Base-by-base conservation (phyloP, 2,113 vertebrate species). In the Meleagris gallopavo region DNA sequence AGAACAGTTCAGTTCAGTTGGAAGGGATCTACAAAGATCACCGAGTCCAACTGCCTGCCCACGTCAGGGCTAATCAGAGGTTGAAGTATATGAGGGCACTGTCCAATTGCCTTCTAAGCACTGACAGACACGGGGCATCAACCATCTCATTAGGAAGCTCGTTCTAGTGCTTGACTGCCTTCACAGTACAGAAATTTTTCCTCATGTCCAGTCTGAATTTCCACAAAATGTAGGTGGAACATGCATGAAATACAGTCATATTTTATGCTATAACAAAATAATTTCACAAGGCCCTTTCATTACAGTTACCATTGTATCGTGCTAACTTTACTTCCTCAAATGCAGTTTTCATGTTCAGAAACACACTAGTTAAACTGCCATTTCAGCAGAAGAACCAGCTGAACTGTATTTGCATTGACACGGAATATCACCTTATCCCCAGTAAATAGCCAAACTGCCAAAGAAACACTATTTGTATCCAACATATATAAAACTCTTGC, bases 391-490 rank as follows among this genome's bases (percentile, higher is more conserved):
- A 96, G 71, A 85, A 90, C 19, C 25, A 76, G n/a, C 16, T 36
- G 32, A 92, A 77, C 54, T 48, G 46, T 16, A 58, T 75, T 86
- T 93, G 87, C 4, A 7, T 65, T 73, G 58, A 88, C 38, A 82
- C 1, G 0, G 83, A 83, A 27, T 70, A 64, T 74, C 15, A 38
- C 27, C 48, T 86, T 96, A 90, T 96, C 81, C 92, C 94, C 95
- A 88, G 69, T 50, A 77, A 89, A 48, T 0, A 93, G 79, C 60
- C 66, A 73, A 36, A 84, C 83, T 89, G 75, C 65, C 70, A 91
- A 64, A 93, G 52, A 97, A 93, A 77, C n/a, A 94, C 48, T 14
- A 32, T 71, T 89, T 93, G 40, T 38, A 3, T 2, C 21, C 65
- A 17, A 81, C 92, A 8, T 64, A 76, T 40, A 84, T 88, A 20